Evolutionary conservation across 1,140 invertebrate species (phyloP).

Genomic region (Platorchestia sp.): DNA sequence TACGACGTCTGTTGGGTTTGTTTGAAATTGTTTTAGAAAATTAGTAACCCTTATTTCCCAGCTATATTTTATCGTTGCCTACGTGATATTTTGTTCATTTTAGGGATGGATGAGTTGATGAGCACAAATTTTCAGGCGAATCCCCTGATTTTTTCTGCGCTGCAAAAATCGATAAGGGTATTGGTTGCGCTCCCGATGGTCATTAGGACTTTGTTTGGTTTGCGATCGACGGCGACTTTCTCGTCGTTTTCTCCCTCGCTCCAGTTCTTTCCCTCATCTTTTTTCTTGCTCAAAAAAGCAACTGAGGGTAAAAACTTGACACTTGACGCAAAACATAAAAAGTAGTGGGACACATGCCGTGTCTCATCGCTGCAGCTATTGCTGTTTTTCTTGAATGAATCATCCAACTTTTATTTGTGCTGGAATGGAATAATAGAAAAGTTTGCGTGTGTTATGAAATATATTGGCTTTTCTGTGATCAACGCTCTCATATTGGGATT

Average conservation of each 20-base stretch:
- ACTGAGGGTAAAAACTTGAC: constrained; percentile 10
- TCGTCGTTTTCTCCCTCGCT: constrained; percentile 28
- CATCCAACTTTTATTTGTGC: not conserved
- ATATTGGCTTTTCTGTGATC: too few species aligned
- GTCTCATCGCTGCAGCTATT: not conserved
- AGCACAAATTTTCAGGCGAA: not conserved
- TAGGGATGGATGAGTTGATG: not conserved
- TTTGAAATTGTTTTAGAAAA: not conserved
- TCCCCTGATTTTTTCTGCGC: not conserved
- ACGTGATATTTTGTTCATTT: not conserved
- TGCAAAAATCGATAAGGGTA: not conserved
- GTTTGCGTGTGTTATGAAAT: not conserved
- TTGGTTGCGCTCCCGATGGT: constrained; percentile 9
- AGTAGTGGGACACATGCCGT: not conserved
- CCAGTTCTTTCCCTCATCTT: not conserved
- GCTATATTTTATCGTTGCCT: not conserved
- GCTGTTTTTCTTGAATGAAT: not conserved
- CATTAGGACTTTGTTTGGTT: constrained; percentile 42
- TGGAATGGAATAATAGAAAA: not conserved
- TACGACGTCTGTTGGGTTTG: not conserved
- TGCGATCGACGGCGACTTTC: constrained; percentile 22
- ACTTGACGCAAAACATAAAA: not conserved
- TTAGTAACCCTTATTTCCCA: not conserved
- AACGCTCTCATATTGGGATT: too few species aligned
- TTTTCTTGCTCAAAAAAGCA: not conserved